Conservation (phyloP, 2,797 vertebrate species). For the Intellagama lesueurii region DNA sequence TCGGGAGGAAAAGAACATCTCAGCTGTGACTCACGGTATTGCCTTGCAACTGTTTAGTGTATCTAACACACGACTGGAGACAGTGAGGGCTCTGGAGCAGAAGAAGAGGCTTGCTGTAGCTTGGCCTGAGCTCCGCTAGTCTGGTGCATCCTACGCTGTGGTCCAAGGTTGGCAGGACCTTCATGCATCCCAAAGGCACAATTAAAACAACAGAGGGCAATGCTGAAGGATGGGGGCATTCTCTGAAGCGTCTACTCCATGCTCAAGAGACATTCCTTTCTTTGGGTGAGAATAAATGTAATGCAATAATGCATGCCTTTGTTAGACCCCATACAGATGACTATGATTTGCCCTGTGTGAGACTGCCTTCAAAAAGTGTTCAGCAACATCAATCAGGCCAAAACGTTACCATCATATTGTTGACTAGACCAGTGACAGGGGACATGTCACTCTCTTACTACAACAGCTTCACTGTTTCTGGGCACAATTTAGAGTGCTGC, state of each 20-base stretch:
- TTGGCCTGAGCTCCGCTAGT: neutral
- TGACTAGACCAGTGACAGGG: too few species aligned
- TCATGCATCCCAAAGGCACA: neutral
- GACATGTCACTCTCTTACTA: too few species aligned
- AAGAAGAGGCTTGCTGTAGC: neutral
- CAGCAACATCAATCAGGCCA: too few species aligned
- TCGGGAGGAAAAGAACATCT: neutral
- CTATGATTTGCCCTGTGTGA: too few species aligned
- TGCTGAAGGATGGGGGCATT: neutral
- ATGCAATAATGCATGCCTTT: neutral
- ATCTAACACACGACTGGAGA: neutral
- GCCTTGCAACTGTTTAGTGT: conserved; percentile 3
- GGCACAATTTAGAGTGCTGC: too few species aligned
- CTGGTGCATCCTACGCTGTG: neutral
- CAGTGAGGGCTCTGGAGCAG: neutral
- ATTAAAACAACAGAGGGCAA: neutral
- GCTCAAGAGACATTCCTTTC: neutral
- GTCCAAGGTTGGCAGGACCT: too few species aligned
- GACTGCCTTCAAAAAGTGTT: too few species aligned
- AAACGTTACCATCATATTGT: too few species aligned
- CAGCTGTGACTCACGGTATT: conserved; percentile 21
- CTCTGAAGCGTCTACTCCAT: neutral
- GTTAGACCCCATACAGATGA: too few species aligned
- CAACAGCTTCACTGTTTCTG: too few species aligned
- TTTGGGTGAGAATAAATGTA: neutral